Conservation (phyloP, 2,797 vertebrate species). For the Cryptoprocta ferox region DNA sequence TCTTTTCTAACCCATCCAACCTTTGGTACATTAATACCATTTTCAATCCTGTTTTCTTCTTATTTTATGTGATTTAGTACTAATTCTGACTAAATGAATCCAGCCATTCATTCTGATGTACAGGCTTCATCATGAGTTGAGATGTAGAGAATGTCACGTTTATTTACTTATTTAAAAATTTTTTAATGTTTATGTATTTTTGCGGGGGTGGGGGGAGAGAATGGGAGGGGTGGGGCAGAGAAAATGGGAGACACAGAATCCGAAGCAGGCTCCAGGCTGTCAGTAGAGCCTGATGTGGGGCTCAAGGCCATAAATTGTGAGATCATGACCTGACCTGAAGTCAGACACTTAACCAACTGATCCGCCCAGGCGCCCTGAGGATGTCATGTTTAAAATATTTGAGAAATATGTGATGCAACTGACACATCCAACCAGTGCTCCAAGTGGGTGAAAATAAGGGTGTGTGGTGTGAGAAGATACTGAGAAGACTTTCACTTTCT, state of each 20-base stretch:
- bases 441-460: not conserved
- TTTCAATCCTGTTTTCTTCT: not conserved
- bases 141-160: not conserved
- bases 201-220: not conserved
- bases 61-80: not conserved
- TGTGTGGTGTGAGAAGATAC: rapidly evolving
- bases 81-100: not conserved
- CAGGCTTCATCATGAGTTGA: not conserved
- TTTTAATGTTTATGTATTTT: not conserved
- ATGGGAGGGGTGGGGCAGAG: not conserved
- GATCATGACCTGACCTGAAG: not conserved
- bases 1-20: not conserved
- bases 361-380: not conserved
- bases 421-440: not conserved
- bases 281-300: not conserved
- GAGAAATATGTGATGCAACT: not conserved
- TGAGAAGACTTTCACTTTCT: not conserved
- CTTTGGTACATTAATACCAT: not conserved
- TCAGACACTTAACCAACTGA: not conserved
- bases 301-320: not conserved
- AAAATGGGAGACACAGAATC: not conserved
- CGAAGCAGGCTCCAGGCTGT: not conserved
- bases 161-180: not conserved
- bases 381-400: not conserved
- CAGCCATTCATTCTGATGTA: not conserved